Percentiles rank a stretch among this genome's conserved stretches.
Evolutionary conservation across 2,113 vertebrate genomes (phyloP).

Genomic region (Hyla sarda): DNA sequence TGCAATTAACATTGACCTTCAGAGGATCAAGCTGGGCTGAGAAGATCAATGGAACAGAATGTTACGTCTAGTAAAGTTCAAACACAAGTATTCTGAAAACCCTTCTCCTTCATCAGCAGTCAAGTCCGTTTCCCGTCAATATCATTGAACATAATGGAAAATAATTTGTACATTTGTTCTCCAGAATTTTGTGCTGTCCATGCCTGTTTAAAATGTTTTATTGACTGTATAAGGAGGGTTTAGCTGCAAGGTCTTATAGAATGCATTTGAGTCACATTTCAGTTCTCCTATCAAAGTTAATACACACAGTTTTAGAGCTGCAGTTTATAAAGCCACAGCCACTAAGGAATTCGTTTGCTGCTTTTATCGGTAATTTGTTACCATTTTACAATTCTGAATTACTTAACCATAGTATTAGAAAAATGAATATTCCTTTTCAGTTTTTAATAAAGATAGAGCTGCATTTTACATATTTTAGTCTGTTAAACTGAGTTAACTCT

Average conservation of each 20-base stretch:
- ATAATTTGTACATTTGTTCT: conserved; percentile 47
- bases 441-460: neutral
- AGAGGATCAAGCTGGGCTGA: conserved; percentile 25
- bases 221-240: conserved; percentile 45
- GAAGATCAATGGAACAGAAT: conserved; percentile 44
- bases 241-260: conserved; percentile 27
- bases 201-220: conserved; percentile 35
- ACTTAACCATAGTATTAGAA: conserved; percentile 19
- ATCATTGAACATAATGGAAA: conserved; percentile 48
- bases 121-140: conserved; percentile 40
- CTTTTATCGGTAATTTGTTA: conserved; percentile 39
- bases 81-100: conserved; percentile 28
- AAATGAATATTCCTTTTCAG: neutral
- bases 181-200: conserved; percentile 26
- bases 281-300: conserved; percentile 17
- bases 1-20: conserved; percentile 49
- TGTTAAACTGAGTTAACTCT: neutral
- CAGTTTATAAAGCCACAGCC: conserved; percentile 2
- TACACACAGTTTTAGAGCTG: conserved; percentile 38
- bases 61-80: conserved; percentile 43
- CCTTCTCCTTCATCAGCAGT: conserved; percentile 38
- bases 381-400: conserved; percentile 28
- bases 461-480: neutral
- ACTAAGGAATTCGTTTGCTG: neutral
- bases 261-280: conserved; percentile 47